These are phyloP conservation scores for Orestias chungarensis DNA, from an alignment of 2,797 vertebrate species.

Conservation along the genomic window DNA sequence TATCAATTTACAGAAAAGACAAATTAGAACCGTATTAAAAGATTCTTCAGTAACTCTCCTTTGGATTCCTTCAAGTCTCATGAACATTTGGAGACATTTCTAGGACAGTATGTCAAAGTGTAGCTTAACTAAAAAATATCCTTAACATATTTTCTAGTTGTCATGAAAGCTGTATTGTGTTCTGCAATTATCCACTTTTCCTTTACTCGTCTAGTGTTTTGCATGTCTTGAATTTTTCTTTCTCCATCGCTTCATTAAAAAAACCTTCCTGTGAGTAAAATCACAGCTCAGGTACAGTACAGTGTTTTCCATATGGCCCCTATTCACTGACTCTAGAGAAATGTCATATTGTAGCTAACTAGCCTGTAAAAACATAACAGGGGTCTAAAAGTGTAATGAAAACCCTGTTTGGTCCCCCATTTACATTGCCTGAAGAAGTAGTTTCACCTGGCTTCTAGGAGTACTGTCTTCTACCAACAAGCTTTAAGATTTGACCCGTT, in stretches of 20 bases:
- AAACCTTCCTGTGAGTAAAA: conserved; percentile 56
- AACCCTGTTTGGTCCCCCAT: conserved; percentile 36
- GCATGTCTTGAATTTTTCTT: conserved; percentile 9
- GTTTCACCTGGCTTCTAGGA: conserved; percentile 37
- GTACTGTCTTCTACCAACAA: neutral
- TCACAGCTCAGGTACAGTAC: conserved; percentile 56
- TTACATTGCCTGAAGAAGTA: conserved; percentile 34
- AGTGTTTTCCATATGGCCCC: conserved; percentile 72
- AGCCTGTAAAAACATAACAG: conserved; percentile 65
- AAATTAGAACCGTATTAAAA: too few species aligned
- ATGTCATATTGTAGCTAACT: conserved; percentile 59
- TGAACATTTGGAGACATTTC: too few species aligned
- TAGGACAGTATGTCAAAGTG: neutral
- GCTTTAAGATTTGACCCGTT: neutral
- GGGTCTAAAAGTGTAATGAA: conserved; percentile 64
- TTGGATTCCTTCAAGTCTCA: too few species aligned
- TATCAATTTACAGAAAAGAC: too few species aligned
- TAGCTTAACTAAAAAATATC: neutral
- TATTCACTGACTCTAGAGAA: conserved; percentile 61
- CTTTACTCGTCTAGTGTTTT: conserved; percentile 2
- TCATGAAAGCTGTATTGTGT: neutral
- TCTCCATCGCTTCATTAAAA: conserved; percentile 50
- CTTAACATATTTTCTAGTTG: neutral
- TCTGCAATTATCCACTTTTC: neutral
- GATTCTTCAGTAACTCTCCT: too few species aligned